Evolutionary conservation across 2,888 invertebrate species (phyloP).

Genomic region (Zhengitettix transpicula): DNA sequence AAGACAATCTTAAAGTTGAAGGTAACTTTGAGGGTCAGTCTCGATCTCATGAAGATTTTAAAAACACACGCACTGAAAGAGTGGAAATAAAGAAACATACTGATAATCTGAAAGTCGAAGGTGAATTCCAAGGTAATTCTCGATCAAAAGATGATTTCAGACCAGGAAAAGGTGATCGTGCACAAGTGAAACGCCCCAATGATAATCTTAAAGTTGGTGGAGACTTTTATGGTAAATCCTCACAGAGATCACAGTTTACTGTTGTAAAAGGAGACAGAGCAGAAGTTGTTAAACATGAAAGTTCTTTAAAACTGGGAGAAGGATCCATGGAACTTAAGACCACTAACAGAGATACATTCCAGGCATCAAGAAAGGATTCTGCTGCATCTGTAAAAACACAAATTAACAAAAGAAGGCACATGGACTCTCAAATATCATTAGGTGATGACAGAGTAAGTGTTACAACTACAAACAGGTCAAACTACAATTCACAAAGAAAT

Average conservation of each 20-base stretch:
- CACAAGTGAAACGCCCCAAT: constrained; percentile 12
- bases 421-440: constrained; percentile 47
- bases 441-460: constrained; percentile 36
- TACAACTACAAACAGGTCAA: constrained; percentile 27
- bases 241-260: constrained; percentile 18
- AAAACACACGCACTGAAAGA: constrained; percentile 23
- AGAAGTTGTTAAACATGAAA: constrained; percentile 30
- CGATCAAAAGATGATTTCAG: constrained; percentile 5
- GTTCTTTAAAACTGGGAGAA: constrained; percentile 31
- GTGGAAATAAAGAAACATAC: constrained; percentile 24
- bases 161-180: constrained; percentile 16
- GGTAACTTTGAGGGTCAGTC: constrained; percentile 41
- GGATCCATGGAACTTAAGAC: constrained; percentile 36
- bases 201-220: constrained; percentile 35
- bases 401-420: constrained; percentile 39
- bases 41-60: constrained; percentile 15
- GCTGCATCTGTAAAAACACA: constrained; percentile 26
- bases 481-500: constrained; percentile 23
- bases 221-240: constrained; percentile 20
- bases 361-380: constrained; percentile 36
- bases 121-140: constrained; percentile 17
- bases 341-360: constrained; percentile 34
- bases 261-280: constrained; percentile 30
- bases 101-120: constrained; percentile 27
- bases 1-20: constrained; percentile 47